Percentiles rank a stretch among this genome's conserved stretches.
Evolutionary conservation across 2,888 invertebrate species (phyloP).

Genomic region (Bhutanitis thaidina): DNA sequence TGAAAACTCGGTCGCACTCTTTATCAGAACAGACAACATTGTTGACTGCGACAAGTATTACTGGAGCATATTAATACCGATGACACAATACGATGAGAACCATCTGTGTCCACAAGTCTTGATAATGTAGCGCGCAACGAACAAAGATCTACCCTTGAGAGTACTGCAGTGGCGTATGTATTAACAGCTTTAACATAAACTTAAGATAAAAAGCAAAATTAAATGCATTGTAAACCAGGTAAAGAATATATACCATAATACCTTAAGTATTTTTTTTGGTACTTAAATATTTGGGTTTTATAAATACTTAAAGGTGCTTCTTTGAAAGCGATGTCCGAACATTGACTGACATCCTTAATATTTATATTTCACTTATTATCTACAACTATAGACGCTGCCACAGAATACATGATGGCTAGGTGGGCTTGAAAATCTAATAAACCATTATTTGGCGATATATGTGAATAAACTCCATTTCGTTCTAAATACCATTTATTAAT

Average conservation of each 20-base stretch:
- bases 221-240: slow-evolving; percentile 31
- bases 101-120: slow-evolving; percentile 72
- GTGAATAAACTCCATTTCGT: too few relatives aligned
- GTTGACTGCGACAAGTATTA: slow-evolving; percentile 67
- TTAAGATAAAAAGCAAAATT: slow-evolving; percentile 18
- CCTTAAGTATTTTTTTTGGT: slow-evolving; percentile 26
- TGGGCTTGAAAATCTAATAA: too few relatives aligned
- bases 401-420: too few relatives aligned
- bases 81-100: slow-evolving; percentile 74
- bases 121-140: slow-evolving; percentile 54
- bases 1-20: slow-evolving; percentile 55
- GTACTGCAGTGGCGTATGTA: slow-evolving; percentile 42
- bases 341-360: too few relatives aligned
- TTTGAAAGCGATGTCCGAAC: too few relatives aligned
- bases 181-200: slow-evolving; percentile 29
- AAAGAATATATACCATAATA: slow-evolving; percentile 35
- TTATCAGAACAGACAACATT: slow-evolving; percentile 65
- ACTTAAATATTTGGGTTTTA: neutral
- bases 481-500: too few relatives aligned
- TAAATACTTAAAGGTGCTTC: too few relatives aligned
- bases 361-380: too few relatives aligned
- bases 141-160: slow-evolving; percentile 71
- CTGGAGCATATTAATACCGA: slow-evolving; percentile 74
- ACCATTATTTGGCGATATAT: too few relatives aligned
- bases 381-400: too few relatives aligned